Percentiles rank a stretch among this genome's conserved stretches.
These are phyloP conservation scores for Nanger granti DNA, from an alignment of 2,113 vertebrate species.

Conservation along the genomic window DNA sequence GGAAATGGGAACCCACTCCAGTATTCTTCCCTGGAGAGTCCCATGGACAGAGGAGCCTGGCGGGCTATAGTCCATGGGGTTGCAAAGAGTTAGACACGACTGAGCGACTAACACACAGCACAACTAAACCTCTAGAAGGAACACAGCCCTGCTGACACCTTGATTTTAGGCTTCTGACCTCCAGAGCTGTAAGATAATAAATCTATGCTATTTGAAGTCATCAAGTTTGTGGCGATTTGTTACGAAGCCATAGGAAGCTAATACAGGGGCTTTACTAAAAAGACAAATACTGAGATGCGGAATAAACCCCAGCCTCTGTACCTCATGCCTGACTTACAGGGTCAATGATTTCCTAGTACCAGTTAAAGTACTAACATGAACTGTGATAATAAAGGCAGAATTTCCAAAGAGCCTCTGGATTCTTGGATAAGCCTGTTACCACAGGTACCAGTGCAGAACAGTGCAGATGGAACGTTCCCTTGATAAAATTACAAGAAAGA, in stretches of 20 bases:
- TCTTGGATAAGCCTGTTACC: not conserved
- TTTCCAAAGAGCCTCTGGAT: not conserved
- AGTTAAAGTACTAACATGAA: not conserved
- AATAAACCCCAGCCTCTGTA: not conserved
- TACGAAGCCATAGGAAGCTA: not conserved
- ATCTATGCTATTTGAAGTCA: not conserved
- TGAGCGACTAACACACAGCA: not conserved
- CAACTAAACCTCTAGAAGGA: not conserved
- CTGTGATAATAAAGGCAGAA: not conserved
- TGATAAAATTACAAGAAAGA: not conserved
- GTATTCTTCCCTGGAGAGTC: not conserved
- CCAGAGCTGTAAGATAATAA: not conserved
- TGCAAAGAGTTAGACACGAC: not conserved
- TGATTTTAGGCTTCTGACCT: not conserved
- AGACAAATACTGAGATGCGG: not conserved
- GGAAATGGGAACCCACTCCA: not conserved
- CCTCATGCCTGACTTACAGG: not conserved
- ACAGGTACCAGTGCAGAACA: not conserved
- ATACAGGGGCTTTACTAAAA: not conserved
- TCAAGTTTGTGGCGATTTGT: not conserved
- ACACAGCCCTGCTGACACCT: not conserved
- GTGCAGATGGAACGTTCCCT: not conserved
- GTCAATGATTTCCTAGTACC: not conserved
- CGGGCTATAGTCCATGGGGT: not conserved
- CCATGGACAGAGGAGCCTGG: not conserved